phyloP scores from a whole-genome alignment of 2,888 invertebrate genomes.

The Hylaea fasciaria region DNA sequence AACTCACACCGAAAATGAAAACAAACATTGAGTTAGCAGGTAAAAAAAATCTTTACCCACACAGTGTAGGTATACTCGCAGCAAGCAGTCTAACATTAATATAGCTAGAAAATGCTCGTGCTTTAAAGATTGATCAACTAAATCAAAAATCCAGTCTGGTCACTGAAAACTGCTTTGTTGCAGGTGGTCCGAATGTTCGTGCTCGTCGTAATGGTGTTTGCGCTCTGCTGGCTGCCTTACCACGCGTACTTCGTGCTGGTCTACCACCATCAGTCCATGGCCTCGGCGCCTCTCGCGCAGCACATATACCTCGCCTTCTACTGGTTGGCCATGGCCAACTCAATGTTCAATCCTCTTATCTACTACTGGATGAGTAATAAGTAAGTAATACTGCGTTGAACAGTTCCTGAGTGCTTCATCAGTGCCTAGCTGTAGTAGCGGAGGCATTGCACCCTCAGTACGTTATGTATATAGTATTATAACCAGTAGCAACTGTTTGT shows the following conservation, averaged over 20 bases:
- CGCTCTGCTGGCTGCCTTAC: conserved; percentile 95
- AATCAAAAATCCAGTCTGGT: neutral
- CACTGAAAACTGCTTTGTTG: neutral
- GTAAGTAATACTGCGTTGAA: conserved; percentile 79
- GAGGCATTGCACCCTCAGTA: no score
- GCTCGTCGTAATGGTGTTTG: conserved; percentile 92
- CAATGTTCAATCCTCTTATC: conserved; percentile 96
- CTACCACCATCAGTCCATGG: conserved; percentile 85
- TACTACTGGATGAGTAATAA: conserved; percentile 97
- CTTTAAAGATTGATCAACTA: no score
- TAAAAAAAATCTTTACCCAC: no score
- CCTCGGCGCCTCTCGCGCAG: conserved; percentile 89
- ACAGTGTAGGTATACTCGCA: no score
- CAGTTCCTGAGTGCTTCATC: no score
- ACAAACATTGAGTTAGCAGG: no score
- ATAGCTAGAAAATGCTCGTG: no score
- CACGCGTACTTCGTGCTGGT: conserved; percentile 93
- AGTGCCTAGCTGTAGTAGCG: no score
- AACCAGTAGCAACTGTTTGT: neutral
- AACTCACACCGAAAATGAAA: no score
- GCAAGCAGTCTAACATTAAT: no score
- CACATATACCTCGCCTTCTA: conserved; percentile 94
- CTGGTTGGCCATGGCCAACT: conserved; percentile 96
- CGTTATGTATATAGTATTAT: no score
- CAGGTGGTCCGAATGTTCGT: conserved; percentile 96